Percentiles rank a stretch among this genome's conserved stretches.
phyloP scores from a whole-genome alignment of 2,888 invertebrate species.

The Dexiosoma caninum region DNA sequence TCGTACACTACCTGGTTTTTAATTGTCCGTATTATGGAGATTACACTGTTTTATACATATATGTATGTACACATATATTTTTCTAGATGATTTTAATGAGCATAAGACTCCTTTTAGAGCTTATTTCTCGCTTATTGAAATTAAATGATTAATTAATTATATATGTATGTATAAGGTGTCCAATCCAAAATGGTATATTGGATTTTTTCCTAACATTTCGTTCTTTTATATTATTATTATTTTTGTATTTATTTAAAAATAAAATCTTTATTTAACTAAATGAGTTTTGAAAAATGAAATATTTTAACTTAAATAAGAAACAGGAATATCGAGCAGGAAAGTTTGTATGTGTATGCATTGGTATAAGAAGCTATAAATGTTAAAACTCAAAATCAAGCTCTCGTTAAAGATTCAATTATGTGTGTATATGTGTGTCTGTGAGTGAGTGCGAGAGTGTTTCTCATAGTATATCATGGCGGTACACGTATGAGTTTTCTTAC shows the following conservation, averaged over 20 bases:
- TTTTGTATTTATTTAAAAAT: constrained; percentile 34
- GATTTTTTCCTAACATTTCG: too few species aligned
- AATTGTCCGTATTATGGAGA: too few species aligned
- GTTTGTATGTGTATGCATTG: constrained; percentile 16
- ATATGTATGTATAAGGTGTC: too few species aligned
- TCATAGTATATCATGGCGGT: background rate
- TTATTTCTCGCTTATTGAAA: too few species aligned
- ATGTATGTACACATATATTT: too few species aligned
- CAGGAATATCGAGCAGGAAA: constrained; percentile 69
- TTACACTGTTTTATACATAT: too few species aligned
- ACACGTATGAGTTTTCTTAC: background rate
- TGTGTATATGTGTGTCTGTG: background rate
- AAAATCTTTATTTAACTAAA: constrained; percentile 61
- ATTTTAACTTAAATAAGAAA: constrained; percentile 65
- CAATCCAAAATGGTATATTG: too few species aligned
- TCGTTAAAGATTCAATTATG: background rate
- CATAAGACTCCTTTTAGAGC: too few species aligned
- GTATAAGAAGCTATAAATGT: background rate
- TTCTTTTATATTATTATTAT: background rate
- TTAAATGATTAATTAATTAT: too few species aligned
- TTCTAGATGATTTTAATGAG: too few species aligned
- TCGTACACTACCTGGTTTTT: too few species aligned
- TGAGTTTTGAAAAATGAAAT: constrained; percentile 37
- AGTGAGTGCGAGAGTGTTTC: too few species aligned
- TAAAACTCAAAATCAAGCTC: constrained; percentile 4